Base-by-base conservation (phyloP, 2,888 invertebrate species). In the Cantharis flavilabris region DNA sequence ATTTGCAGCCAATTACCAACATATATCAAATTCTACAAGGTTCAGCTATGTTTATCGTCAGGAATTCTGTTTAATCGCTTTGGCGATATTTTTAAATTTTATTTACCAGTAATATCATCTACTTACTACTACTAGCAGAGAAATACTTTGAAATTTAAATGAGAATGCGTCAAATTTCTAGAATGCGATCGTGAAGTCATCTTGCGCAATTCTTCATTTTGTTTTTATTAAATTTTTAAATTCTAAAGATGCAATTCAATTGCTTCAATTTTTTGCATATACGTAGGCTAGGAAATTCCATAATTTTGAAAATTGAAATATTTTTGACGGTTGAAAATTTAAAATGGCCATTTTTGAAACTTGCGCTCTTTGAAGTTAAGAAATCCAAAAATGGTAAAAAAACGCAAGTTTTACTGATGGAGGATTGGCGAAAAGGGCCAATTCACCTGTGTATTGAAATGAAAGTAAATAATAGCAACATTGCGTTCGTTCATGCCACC, bases 381-480 rank as follows among this genome's bases (percentile, higher is more conserved):
- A 33, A 0, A 3, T 33, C 33, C 11, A 33, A 33, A 33, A 33
- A 33, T 33, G 33, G 13, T 4, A n/a, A 13, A 13, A 13, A 10
- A n/a, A 13, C 33, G 13, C 33, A 33, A 4, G 33, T n/a, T 13
- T 49, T 13, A 3, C 4, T 13, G 4, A 13, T n/a, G 33, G n/a
- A n/a, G 3, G 0, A 3, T 33, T 33, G n/a, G 5, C n/a, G 5
- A 1, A 5, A 33, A 13, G n/a, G 33, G 33, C 33, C 13, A n/a
- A 11, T 49, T n/a, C n/a, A n/a, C 33, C 33, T n/a, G 33, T n/a
- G 5, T 7, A 5, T 2, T 4, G 7, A 65, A 65, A 65, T 23
- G 16, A 65, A 23, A 72, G 76, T 62, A 76, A 76, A 76, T 69
- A 76, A 63, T 69, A 76, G 69, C 69, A 72, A 69, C 69, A 71